Percentiles rank a stretch among this genome's conserved stretches.
Evolutionary conservation across 2,797 vertebrate genomes (phyloP).

Genomic region (Kryptopterus vitreolus): DNA sequence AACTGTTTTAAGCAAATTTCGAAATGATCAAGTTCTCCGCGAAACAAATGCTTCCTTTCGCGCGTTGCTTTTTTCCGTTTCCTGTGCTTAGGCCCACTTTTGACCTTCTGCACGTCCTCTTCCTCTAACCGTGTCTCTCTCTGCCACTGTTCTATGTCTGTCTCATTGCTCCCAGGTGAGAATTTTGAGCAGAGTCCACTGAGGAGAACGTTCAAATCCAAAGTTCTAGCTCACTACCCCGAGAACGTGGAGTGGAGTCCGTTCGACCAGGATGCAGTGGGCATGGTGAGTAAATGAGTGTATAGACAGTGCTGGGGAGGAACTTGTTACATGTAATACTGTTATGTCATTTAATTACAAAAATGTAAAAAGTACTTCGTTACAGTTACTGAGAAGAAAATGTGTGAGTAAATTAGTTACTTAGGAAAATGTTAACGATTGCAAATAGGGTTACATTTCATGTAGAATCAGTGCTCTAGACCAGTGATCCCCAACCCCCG

Average conservation of each 20-base stretch:
- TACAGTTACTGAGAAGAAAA: too few species aligned
- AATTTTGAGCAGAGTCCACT: conserved; percentile 99
- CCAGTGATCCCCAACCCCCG: too few species aligned
- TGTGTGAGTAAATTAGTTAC: too few species aligned
- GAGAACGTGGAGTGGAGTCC: conserved; percentile 99
- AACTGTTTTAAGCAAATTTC: not conserved
- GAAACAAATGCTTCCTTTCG: conserved; percentile 68
- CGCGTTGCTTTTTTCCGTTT: conserved; percentile 49
- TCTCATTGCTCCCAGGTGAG: conserved; percentile 80
- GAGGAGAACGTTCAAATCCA: conserved; percentile 97
- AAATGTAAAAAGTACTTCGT: too few species aligned
- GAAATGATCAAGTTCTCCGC: conserved; percentile 32
- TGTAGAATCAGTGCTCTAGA: too few species aligned
- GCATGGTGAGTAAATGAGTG: conserved; percentile 82
- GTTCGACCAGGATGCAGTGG: conserved; percentile 99
- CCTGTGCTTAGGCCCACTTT: not conserved
- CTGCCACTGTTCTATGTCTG: conserved; percentile 39
- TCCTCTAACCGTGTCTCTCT: conserved; percentile 10
- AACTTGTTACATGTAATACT: too few species aligned
- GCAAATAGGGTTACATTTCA: too few species aligned
- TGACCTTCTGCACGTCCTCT: conserved; percentile 61
- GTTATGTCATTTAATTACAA: too few species aligned
- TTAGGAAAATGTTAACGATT: too few species aligned
- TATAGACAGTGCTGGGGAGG: too few species aligned
- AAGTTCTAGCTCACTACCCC: conserved; percentile 96